Evolutionary conservation across 2,113 vertebrate genomes (phyloP), one percentile per base, ranked within the genome.

Genomic region (Syngnathus scovelli): DNA sequence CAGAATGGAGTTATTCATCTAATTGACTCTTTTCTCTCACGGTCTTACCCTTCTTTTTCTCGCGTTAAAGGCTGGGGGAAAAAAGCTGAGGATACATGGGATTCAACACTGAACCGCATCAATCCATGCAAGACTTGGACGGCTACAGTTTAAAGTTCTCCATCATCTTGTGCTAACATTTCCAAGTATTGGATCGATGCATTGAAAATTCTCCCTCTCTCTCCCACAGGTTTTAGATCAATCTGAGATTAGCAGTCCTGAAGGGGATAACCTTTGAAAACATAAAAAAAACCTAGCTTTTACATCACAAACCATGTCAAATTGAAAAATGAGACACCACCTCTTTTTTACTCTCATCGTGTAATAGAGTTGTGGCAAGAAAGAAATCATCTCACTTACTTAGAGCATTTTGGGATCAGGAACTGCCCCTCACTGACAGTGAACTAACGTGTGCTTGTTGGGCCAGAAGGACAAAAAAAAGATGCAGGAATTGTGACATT

Each of bases 401-500:
- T 21, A 21, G 6, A 18, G 15, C 13, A 18, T 48, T 7, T 52
- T 52, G 3, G 1, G 27, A 56, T 56, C 1, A 58, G 12, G 12
- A 13, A 33, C 16, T 33, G 27, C 19, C 19, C n/a, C 19, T 52
- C 49, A 52, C 9, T 52, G 49, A 52, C 27, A 58, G 36, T 56
- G 27, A 48, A 13, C 44, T 48, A 16, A 48, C 16, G 44, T 48
- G 15, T 15, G 44, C 11, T 12, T 19, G 33, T 37, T 37, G 16
- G n/a, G n/a, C 49, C 49, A 60, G 56, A 51, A 18, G 48, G 23
- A 16, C 23, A 38, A 48, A 58, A 12, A 36, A 15, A 7, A 46
- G 12, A 51, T 6, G 37, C 38, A 61, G 64, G 23, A 59, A 48
- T 39, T 56, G 69, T 61, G 55, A 66, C 49, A 71, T 79, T 74